Conservation (phyloP, 2,888 invertebrate species). For the Agrochola lychnidis region DNA sequence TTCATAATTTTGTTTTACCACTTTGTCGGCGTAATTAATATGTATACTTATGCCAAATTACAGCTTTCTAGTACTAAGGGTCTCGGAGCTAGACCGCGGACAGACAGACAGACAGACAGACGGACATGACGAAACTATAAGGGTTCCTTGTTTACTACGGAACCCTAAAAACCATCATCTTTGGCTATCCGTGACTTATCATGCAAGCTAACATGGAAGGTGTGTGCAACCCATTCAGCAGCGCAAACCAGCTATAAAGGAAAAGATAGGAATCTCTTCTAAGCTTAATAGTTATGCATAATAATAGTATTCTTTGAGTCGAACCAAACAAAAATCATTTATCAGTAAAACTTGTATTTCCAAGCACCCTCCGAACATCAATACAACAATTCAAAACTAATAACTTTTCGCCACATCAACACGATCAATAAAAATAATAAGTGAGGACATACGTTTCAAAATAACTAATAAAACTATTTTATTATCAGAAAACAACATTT, state of each 20-base stretch:
- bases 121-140: too few species aligned
- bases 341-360: constrained; percentile 13
- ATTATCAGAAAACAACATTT: constrained; percentile 83
- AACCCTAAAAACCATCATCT: too few species aligned
- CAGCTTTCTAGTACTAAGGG: too few species aligned
- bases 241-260: neutral
- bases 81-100: too few species aligned
- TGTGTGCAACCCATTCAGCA: too few species aligned
- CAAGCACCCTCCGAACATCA: constrained; percentile 43
- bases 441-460: constrained; percentile 79
- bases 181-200: too few species aligned
- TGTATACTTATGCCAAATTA: too few species aligned
- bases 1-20: too few species aligned
- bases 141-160: too few species aligned
- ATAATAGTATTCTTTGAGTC: neutral
- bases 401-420: constrained; percentile 78
- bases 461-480: constrained; percentile 82
- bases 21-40: too few species aligned
- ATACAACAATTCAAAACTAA: constrained; percentile 72
- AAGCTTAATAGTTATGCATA: neutral
- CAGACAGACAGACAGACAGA: too few species aligned
- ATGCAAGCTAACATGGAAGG: too few species aligned
- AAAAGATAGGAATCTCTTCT: neutral
- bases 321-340: neutral
- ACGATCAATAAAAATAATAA: constrained; percentile 76